These are phyloP conservation scores for Drosophila pseudotalamancana DNA, from an alignment of 2,888 invertebrate species.

Conservation along the genomic window DNA sequence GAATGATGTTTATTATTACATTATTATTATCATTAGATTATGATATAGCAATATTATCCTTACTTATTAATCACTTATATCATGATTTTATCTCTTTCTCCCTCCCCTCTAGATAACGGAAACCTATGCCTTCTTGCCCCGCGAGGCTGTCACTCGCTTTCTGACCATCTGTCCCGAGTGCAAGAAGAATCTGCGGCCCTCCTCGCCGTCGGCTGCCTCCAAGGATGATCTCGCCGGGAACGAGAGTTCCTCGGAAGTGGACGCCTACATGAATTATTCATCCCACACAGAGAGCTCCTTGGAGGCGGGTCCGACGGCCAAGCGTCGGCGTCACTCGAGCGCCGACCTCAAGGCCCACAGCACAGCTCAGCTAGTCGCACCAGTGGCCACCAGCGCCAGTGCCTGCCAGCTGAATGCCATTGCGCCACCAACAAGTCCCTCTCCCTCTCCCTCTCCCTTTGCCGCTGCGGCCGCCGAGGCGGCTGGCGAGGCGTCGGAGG, in stretches of 20 bases:
- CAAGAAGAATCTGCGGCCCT: constrained; percentile 83
- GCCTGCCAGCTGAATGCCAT: constrained; percentile 20
- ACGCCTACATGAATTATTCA: constrained; percentile 79
- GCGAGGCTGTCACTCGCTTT: constrained; percentile 98
- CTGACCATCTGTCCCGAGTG: constrained; percentile 97
- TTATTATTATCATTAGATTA: not conserved
- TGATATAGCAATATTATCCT: not conserved
- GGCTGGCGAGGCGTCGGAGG: constrained; percentile 37
- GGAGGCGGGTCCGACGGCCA: constrained; percentile 75
- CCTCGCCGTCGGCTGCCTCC: constrained; percentile 77
- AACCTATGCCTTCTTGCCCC: constrained; percentile 97
- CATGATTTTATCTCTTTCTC: constrained; percentile 43
- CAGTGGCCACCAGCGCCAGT: constrained; percentile 34
- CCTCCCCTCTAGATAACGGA: constrained; percentile 92
- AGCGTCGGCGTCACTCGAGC: constrained; percentile 71
- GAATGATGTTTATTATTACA: no score
- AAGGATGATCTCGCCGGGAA: constrained; percentile 80
- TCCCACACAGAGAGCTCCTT: constrained; percentile 82
- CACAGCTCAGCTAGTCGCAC: not conserved
- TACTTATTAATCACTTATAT: not conserved
- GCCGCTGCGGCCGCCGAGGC: constrained; percentile 1
- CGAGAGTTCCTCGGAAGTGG: constrained; percentile 84
- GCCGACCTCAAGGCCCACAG: constrained; percentile 63
- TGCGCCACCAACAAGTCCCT: constrained; percentile 28
- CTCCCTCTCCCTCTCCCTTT: constrained; percentile 29